Evolutionary conservation across 2,888 invertebrate genomes (phyloP).

Genomic region (Chironomus riparius): DNA sequence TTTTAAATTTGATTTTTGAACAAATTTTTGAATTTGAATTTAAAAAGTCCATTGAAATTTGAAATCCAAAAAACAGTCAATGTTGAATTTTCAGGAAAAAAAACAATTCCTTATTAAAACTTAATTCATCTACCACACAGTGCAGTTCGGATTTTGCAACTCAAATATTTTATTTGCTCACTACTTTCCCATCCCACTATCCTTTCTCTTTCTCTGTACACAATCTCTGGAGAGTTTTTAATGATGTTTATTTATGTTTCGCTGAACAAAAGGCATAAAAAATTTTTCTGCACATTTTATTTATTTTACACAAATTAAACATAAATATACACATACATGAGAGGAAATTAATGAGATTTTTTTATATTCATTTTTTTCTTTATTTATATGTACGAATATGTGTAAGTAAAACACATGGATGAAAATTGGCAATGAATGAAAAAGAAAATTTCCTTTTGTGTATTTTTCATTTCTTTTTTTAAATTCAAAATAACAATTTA

Average conservation of each 20-base stretch:
- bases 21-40: too few relatives aligned
- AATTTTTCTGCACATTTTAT: background rate
- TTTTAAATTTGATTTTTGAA: too few relatives aligned
- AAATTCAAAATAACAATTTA: too few relatives aligned
- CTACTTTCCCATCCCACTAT: background rate
- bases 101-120: too few relatives aligned
- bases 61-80: too few relatives aligned
- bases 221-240: slow-evolving; percentile 1
- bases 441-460: background rate
- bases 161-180: background rate
- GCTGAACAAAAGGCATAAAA: slow-evolving; percentile 6
- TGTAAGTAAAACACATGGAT: background rate
- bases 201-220: background rate
- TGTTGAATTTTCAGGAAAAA: too few relatives aligned
- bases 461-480: too few relatives aligned
- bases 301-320: slow-evolving; percentile 20
- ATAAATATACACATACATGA: slow-evolving; percentile 2
- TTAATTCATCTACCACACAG: background rate
- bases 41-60: too few relatives aligned
- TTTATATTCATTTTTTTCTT: background rate
- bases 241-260: slow-evolving; percentile 22
- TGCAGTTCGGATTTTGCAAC: background rate
- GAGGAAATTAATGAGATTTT: slow-evolving; percentile 13
- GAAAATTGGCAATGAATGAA: background rate
- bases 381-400: background rate